Base-by-base conservation (phyloP, 2,888 invertebrate genomes). In the Heteromurus nitidus region DNA sequence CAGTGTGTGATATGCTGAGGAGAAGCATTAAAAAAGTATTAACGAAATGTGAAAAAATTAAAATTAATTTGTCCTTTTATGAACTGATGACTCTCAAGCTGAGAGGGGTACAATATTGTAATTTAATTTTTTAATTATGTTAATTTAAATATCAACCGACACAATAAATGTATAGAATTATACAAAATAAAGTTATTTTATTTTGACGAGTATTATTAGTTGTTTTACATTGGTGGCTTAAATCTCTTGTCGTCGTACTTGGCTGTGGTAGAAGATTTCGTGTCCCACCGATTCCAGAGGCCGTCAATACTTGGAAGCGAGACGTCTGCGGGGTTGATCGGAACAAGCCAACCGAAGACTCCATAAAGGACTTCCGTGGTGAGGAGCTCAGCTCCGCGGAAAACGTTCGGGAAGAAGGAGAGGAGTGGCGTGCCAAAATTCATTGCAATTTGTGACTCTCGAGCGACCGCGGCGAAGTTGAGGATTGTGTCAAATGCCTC, bases 401-500 rank as follows among this genome's bases (percentile, higher is more conserved):
- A 86, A 2, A 86, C 42, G 50, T 86, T 86, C 1, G 85, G 86
- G 60, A 85, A 80, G 77, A 86, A 79, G 47, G 82, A 75, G 30
- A 86, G 50, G n/a, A 82, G 72, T 1, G 85, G 85, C 5, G 81
- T 80, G 5, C 28, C 60, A n/a, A 84, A 58, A 58, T 85, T 85
- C 28, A 80, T 80, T 11, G 80, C 70, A 36, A 86, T 80, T 24
- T 82, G 77, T 11, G 82, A 82, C 7, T 86, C 83, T 24, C 86
- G 36, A 9, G 69, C 68, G 31, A 74, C 67, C 31, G 70, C 65
- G 24, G 85, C 84, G 67, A 86, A 86, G n/a, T 84, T 82, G 58
- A 86, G 85, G 11, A 85, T 68, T 2, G 85, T 86, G 72, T 86
- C 86, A 42, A 86, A 84, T 58, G n/a, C n/a, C n/a, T n/a, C n/a